Conservation (phyloP, 2,797 vertebrate species). For the Taenioides sp. region DNA sequence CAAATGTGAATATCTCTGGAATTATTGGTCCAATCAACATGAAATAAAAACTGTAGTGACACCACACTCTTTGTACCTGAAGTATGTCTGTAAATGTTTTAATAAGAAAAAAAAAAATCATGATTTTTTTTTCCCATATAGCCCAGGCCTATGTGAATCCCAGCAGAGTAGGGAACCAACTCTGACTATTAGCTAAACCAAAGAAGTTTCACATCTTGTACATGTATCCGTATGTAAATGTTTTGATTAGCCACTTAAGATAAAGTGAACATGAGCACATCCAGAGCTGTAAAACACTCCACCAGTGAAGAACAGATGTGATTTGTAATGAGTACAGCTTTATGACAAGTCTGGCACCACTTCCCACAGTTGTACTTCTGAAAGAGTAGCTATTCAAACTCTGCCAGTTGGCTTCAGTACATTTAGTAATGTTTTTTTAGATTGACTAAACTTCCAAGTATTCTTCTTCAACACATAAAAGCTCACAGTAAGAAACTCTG, state of each 20-base stretch:
- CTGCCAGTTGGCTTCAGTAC: conserved; percentile 38
- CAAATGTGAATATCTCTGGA: too few species aligned
- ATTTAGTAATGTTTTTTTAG: conserved; percentile 31
- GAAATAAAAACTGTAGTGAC: too few species aligned
- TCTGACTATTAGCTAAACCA: not conserved
- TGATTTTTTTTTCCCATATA: too few species aligned
- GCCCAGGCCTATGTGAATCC: not conserved
- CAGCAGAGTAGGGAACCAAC: not conserved
- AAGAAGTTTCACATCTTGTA: not conserved
- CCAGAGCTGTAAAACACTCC: not conserved
- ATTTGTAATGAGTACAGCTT: conserved; percentile 20
- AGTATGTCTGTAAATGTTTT: too few species aligned
- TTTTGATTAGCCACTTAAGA: not conserved
- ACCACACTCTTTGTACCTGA: too few species aligned
- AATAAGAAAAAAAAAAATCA: too few species aligned
- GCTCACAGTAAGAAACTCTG: not conserved
- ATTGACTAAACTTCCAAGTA: conserved; percentile 27
- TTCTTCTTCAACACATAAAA: not conserved
- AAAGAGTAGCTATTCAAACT: conserved; percentile 11
- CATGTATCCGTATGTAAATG: not conserved
- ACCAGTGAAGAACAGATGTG: conserved; percentile 11
- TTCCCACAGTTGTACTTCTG: conserved; percentile 21
- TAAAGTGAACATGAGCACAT: not conserved
- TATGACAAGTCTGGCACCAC: conserved; percentile 26
- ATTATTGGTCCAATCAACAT: too few species aligned